Conservation (phyloP, 2,113 vertebrate genomes). For the Rhinolophus sinicus region DNA sequence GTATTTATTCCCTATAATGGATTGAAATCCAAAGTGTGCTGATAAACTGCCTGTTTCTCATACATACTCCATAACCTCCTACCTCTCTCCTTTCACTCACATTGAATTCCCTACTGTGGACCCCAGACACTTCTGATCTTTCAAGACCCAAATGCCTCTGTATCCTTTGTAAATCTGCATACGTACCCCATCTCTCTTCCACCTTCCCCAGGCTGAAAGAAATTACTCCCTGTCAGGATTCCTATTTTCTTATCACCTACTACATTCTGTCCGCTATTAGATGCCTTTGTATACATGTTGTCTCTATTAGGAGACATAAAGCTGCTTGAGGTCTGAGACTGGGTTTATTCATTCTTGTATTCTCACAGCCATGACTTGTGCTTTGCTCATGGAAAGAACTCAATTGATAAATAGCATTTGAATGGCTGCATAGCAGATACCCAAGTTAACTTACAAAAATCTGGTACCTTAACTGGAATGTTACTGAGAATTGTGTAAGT, state of each 20-base stretch:
- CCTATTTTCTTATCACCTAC: background rate
- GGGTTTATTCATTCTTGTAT: background rate
- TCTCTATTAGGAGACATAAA: background rate
- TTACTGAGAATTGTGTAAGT: background rate
- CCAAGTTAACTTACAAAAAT: background rate
- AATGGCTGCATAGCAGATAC: background rate
- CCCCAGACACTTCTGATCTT: background rate
- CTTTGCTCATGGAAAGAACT: background rate
- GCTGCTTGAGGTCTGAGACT: background rate
- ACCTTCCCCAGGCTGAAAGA: background rate
- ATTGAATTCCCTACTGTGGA: background rate
- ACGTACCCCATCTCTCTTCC: background rate
- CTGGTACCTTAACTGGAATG: background rate
- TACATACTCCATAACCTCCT: background rate
- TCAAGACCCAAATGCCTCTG: background rate
- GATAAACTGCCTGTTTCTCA: background rate
- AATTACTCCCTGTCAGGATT: background rate
- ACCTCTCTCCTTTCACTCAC: background rate
- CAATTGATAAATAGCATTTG: background rate
- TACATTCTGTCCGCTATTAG: background rate
- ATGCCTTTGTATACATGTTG: background rate
- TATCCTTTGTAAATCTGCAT: background rate
- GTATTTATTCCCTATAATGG: conserved; percentile 10
- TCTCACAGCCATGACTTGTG: background rate
- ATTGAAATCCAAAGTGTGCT: background rate